These are phyloP conservation scores for Hiodon tergisus DNA, from an alignment of 2,113 vertebrate species.

Conservation along the genomic window DNA sequence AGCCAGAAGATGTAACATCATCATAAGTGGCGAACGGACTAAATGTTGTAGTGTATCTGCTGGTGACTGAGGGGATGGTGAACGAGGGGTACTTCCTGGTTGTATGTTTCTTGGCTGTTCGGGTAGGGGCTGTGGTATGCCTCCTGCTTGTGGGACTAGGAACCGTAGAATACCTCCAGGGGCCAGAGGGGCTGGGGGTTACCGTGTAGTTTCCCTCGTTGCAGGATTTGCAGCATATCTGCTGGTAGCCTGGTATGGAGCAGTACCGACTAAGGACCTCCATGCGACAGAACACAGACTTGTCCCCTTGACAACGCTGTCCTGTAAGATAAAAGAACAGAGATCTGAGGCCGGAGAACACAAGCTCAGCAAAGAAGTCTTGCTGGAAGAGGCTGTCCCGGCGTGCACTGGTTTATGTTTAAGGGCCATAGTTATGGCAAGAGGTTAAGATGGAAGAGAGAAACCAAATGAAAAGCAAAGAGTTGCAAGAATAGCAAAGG, in stretches of 20 bases:
- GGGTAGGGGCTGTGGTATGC: constrained; percentile 8
- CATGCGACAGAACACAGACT: constrained; percentile 87
- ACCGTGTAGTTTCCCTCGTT: constrained; percentile 44
- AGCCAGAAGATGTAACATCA: constrained; percentile 25
- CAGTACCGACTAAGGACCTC: constrained; percentile 83
- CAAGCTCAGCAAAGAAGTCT: neutral
- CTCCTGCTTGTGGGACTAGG: neutral
- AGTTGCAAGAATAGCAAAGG: neutral
- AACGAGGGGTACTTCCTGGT: constrained; percentile 20
- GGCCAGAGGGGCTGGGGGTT: neutral
- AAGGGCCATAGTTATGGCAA: neutral
- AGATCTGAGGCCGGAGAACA: constrained; percentile 38
- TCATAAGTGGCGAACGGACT: constrained; percentile 11
- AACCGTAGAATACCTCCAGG: constrained; percentile 1
- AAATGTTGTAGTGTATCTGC: constrained; percentile 25
- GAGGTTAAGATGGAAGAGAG: neutral
- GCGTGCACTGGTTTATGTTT: neutral
- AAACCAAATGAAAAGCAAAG: neutral
- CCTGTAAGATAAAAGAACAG: constrained; percentile 78
- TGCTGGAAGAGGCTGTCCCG: neutral
- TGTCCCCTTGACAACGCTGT: constrained; percentile 82
- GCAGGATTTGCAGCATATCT: constrained; percentile 89
- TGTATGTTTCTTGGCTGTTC: constrained; percentile 8
- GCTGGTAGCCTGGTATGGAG: constrained; percentile 77
- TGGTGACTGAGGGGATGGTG: constrained; percentile 22